Percentiles rank a stretch among this genome's conserved stretches.
Conservation (phyloP, 1,140 invertebrate species). For the Nylanderia fulva region DNA sequence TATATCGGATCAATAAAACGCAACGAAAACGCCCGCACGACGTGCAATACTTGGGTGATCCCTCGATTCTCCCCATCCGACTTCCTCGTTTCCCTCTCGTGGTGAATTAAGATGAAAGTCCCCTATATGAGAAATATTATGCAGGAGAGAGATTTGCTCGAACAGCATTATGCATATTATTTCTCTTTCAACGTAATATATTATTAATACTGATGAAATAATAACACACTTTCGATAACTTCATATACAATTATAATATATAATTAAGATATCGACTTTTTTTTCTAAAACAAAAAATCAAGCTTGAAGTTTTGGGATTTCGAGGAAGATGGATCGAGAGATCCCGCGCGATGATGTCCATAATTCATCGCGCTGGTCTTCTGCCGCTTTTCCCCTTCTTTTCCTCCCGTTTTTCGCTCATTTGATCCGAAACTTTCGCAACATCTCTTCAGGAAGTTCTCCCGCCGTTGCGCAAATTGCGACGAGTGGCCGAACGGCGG, state of each 20-base stretch:
- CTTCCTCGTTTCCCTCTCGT: constrained; percentile 3
- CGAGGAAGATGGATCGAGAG: not conserved
- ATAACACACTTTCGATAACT: no score
- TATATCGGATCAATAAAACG: constrained; percentile 84
- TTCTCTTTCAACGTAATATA: not conserved
- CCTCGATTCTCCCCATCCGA: constrained; percentile 52
- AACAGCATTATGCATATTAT: not conserved
- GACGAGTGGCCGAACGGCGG: constrained; percentile 24
- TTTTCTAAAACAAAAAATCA: not conserved
- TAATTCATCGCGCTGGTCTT: constrained; percentile 24
- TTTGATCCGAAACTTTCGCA: constrained; percentile 57
- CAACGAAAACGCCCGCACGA: constrained; percentile 74
- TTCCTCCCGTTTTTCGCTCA: constrained; percentile 42
- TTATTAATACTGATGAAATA: not conserved
- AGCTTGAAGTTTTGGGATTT: not conserved
- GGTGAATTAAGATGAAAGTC: constrained; percentile 5
- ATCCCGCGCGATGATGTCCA: constrained; percentile 4
- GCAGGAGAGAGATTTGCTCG: not conserved
- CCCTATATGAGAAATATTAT: not conserved
- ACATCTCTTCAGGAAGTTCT: constrained; percentile 54
- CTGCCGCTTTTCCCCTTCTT: not conserved
- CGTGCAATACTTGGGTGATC: constrained; percentile 11
- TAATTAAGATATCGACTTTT: not conserved
- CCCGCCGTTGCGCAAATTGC: constrained; percentile 50
- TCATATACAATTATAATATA: no score